Evolutionary conservation across 1,140 invertebrate genomes (phyloP).

Genomic region (Drosophila bifasciata): DNA sequence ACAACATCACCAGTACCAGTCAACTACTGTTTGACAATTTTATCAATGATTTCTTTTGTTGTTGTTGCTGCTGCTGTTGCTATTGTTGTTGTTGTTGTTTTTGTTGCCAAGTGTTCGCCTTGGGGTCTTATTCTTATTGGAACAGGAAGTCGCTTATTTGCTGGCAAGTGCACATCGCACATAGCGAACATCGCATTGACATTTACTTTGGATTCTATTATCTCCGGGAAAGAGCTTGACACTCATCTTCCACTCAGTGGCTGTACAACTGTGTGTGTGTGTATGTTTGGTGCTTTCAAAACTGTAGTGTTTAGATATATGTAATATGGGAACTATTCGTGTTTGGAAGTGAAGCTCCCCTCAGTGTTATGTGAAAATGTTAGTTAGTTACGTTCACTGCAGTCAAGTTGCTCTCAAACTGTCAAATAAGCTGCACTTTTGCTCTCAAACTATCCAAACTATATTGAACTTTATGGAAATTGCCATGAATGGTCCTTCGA

Average conservation of each 20-base stretch:
- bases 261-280: slow-evolving; percentile 41
- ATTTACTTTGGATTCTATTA: slow-evolving; percentile 52
- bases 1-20: slow-evolving; percentile 25
- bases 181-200: slow-evolving; percentile 67
- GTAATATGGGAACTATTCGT: too few species aligned
- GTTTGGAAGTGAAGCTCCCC: too few species aligned
- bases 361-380: too few species aligned
- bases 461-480: slow-evolving; percentile 48
- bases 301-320: not conserved
- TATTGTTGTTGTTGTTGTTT: slow-evolving; percentile 18
- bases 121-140: slow-evolving; percentile 67
- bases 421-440: too few species aligned
- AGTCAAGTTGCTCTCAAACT: slow-evolving; percentile 1
- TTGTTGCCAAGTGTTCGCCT: slow-evolving; percentile 40
- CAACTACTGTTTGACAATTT: slow-evolving; percentile 79
- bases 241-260: slow-evolving; percentile 20
- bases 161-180: slow-evolving; percentile 67
- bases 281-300: not conserved
- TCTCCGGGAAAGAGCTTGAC: slow-evolving; percentile 16
- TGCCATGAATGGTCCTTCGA: slow-evolving; percentile 42
- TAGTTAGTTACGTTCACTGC: too few species aligned
- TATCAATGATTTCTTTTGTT: slow-evolving; percentile 71
- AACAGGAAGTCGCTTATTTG: slow-evolving; percentile 80
- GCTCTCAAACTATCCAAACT: slow-evolving; percentile 24
- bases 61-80: slow-evolving; percentile 18